Percentiles rank a stretch among this genome's conserved stretches.
Conservation (phyloP, 2,888 invertebrate genomes). For the Polyommatus iphigenia region DNA sequence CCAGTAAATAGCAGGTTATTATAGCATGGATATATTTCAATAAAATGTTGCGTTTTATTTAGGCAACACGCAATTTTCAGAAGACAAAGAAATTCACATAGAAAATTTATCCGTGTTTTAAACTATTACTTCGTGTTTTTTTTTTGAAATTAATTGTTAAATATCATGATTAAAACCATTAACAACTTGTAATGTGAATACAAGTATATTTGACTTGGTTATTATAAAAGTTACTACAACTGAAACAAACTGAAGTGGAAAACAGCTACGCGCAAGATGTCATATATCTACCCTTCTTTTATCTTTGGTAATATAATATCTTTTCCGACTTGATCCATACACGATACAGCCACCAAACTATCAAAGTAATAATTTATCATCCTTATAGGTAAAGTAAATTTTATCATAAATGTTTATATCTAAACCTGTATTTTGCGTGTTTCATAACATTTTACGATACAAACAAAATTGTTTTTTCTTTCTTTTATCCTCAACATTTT, state of each 20-base stretch:
- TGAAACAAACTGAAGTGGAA: no score
- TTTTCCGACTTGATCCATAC: background rate
- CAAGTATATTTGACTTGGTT: background rate
- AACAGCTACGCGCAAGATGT: background rate
- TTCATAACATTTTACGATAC: background rate
- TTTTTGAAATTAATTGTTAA: background rate
- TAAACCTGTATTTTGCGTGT: background rate
- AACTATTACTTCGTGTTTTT: background rate
- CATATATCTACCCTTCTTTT: background rate
- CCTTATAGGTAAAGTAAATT: conserved; percentile 18
- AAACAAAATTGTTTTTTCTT: conserved; percentile 5
- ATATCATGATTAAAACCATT: conserved; percentile 10
- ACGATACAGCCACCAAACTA: background rate
- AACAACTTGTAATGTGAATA: conserved; percentile 2
- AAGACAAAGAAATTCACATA: background rate
- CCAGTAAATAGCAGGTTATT: no score
- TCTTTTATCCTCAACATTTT: conserved; percentile 2
- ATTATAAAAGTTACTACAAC: no score
- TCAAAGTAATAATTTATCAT: conserved; percentile 8
- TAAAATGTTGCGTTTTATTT: background rate
- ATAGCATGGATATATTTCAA: no score
- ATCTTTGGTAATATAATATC: no score
- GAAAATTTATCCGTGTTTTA: background rate
- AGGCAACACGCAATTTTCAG: background rate
- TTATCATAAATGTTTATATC: background rate